phyloP scores from a whole-genome alignment of 2,888 invertebrate species.

The Tryphoninae sp. region DNA sequence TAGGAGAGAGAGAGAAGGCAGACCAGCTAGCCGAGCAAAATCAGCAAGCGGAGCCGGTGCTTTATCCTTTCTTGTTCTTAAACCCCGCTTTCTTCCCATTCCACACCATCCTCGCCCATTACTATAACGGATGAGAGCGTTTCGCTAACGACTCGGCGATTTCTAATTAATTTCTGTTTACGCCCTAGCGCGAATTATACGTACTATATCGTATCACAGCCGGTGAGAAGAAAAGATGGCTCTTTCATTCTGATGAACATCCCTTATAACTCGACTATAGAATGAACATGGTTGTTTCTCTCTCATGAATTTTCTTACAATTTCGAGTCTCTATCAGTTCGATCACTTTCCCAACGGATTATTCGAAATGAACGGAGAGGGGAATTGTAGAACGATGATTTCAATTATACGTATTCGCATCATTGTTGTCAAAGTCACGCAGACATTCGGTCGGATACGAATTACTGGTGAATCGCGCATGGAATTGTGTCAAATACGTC shows the following conservation, averaged over 20 bases:
- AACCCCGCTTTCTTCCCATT: not conserved
- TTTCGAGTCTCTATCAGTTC: too few species aligned
- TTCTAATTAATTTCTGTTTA: constrained; percentile 75
- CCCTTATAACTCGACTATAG: not conserved
- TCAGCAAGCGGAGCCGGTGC: constrained; percentile 27
- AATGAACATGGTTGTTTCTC: too few species aligned
- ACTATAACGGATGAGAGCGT: constrained; percentile 51
- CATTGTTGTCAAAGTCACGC: too few species aligned
- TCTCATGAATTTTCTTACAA: too few species aligned
- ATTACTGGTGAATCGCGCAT: not conserved
- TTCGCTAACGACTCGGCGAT: constrained; percentile 66
- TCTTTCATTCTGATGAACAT: constrained; percentile 9
- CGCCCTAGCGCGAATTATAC: constrained; percentile 46
- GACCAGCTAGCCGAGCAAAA: constrained; percentile 21
- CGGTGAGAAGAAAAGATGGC: not conserved
- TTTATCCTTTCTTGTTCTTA: constrained; percentile 39
- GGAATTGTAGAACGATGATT: too few species aligned
- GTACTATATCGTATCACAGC: not conserved
- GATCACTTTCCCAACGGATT: too few species aligned
- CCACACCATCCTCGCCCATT: not conserved
- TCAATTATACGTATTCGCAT: too few species aligned
- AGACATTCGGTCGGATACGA: not conserved
- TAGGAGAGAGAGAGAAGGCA: constrained; percentile 20
- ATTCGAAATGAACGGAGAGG: too few species aligned
- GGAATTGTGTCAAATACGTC: not conserved